Percentiles rank a stretch among this genome's conserved stretches.
phyloP scores from a whole-genome alignment of 2,797 vertebrate genomes.

The Chiroxiphia lanceolata region DNA sequence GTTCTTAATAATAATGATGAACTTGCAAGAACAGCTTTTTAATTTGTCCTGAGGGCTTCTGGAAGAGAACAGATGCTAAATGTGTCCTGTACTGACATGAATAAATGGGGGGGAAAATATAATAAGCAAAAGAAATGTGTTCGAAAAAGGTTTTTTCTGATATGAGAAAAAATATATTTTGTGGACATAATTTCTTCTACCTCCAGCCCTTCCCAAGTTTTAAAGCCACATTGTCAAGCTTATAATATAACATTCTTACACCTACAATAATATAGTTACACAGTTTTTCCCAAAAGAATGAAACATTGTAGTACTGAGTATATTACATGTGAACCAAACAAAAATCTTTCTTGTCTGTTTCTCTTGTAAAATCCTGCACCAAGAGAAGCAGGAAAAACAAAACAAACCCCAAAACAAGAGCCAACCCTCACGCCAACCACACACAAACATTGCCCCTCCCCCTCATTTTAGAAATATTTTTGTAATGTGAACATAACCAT shows the following conservation, averaged over 20 bases:
- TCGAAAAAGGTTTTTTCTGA: conserved; percentile 34
- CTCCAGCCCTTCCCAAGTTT: neutral
- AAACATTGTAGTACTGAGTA: neutral
- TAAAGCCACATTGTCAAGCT: conserved; percentile 21
- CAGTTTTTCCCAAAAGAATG: neutral
- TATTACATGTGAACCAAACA: neutral
- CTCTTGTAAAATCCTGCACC: neutral
- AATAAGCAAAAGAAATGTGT: conserved; percentile 50
- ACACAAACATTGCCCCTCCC: neutral
- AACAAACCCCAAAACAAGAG: neutral
- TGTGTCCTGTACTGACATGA: conserved; percentile 68
- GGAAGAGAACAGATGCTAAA: conserved; percentile 76
- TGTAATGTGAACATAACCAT: neutral
- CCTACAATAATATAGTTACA: neutral
- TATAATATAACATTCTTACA: neutral
- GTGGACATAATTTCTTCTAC: conserved; percentile 17
- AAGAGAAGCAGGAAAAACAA: neutral
- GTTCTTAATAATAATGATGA: conserved; percentile 74
- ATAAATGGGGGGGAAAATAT: conserved; percentile 30
- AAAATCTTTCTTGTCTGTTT: neutral
- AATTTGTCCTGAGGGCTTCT: conserved; percentile 76
- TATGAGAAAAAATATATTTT: conserved; percentile 40
- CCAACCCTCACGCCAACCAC: neutral
- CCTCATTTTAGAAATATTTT: neutral
- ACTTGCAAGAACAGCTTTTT: conserved; percentile 76